Evolutionary conservation across 2,888 invertebrate species (phyloP).

Genomic region (Pristionchus maxplancki): DNA sequence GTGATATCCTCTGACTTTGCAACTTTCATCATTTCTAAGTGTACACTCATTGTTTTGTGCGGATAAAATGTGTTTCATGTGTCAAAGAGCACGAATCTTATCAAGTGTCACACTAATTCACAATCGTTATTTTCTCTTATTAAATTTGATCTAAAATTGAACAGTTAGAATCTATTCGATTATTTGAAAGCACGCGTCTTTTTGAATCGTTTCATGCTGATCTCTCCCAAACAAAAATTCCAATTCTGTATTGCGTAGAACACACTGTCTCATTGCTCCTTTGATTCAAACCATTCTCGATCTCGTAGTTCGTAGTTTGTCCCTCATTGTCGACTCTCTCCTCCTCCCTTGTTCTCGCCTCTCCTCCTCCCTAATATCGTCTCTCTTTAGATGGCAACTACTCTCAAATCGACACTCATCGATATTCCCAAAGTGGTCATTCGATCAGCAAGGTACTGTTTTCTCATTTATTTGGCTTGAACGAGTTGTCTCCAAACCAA

Average conservation of each 20-base stretch:
- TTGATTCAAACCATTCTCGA: not conserved
- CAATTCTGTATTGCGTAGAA: not conserved
- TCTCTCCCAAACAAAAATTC: too few species aligned
- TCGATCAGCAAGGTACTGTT: not conserved
- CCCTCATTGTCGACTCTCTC: not conserved
- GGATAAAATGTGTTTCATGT: not conserved
- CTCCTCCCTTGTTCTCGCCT: not conserved
- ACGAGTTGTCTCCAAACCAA: too few species aligned
- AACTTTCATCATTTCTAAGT: not conserved
- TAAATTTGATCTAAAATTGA: too few species aligned
- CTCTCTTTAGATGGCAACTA: constrained; percentile 26
- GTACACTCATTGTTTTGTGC: not conserved
- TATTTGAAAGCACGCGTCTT: too few species aligned
- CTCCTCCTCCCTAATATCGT: not conserved
- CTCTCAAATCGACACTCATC: constrained; percentile 42
- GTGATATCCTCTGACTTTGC: constrained; percentile 5
- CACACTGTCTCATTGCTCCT: not conserved
- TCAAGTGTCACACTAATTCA: not conserved
- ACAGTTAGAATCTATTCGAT: too few species aligned
- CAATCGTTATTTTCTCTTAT: not conserved
- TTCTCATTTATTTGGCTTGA: not conserved
- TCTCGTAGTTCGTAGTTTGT: constrained; percentile 41
- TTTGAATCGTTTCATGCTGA: too few species aligned
- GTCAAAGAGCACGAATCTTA: not conserved
- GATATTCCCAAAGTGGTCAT: constrained; percentile 22